A percentile compares a stretch with the other conserved stretches of the same genome.
phyloP scores from a whole-genome alignment of 2,888 invertebrate species.

The Caenorhabditis imperialis region DNA sequence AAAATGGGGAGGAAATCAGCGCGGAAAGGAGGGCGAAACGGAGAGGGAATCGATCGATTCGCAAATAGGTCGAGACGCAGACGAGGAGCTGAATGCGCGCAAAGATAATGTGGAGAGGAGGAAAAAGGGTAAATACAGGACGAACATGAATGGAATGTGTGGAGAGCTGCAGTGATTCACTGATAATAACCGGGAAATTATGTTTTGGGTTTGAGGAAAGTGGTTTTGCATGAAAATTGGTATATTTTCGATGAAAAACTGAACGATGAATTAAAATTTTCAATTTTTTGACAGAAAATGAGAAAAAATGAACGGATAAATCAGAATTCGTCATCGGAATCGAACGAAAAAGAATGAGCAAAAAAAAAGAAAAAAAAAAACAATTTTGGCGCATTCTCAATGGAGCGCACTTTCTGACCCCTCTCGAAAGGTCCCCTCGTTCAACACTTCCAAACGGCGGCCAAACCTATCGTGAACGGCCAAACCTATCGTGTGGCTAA shows the following conservation, averaged over 20 bases:
- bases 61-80: constrained; percentile 37
- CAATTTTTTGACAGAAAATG: background rate
- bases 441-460: too few species aligned
- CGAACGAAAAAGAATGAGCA: background rate
- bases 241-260: too few species aligned
- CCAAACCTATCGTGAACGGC: too few species aligned
- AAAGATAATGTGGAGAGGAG: constrained; percentile 18
- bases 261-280: too few species aligned
- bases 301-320: background rate
- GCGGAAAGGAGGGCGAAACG: background rate
- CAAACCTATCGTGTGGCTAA: too few species aligned
- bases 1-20: constrained; percentile 4
- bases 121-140: too few species aligned
- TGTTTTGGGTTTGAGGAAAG: too few species aligned
- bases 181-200: constrained; percentile 7
- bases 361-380: background rate
- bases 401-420: constrained; percentile 26
- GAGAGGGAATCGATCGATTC: constrained; percentile 10
- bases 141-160: constrained; percentile 9
- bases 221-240: too few species aligned
- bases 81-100: constrained; percentile 8
- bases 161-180: background rate
- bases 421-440: too few species aligned
- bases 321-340: background rate
- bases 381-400: background rate